Evolutionary conservation across 2,797 vertebrate species (phyloP), one percentile per base, ranked within the genome.

Genomic region (Rallus crepitans): DNA sequence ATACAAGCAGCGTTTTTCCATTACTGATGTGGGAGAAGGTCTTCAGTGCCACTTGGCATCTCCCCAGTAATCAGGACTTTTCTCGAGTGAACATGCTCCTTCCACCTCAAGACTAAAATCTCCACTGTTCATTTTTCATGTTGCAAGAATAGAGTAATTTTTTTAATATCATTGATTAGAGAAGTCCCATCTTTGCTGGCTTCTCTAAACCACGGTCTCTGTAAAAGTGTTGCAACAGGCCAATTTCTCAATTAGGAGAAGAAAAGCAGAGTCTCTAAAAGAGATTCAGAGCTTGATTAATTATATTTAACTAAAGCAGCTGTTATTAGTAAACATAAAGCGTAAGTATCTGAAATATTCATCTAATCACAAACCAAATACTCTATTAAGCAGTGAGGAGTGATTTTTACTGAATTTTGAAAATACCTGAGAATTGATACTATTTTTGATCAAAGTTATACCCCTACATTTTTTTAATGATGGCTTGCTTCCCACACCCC

Each of bases 271-370:
- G 53, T n/a, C 23, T 50, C 84, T 96, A 71, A 77, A 96, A 96
- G 77, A 76, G 63, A 84, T 85, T 97, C 92, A 70, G 60, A 53
- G 6, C 90, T 96, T 97, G 91, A 96, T 97, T 94, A 94, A 95
- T 96, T 56, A 28, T 69, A 50, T 93, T 96, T 97, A 90, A 83
- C 78, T 86, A 69, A 89, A 42, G 35, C 57, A 73, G 78, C 60
- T 90, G 37, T 89, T 95, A 65, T 66, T 70, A 12, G 81, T 56
- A 92, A 97, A 91, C 81, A 89, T 91, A 79, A 96, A 97, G 82
- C 55, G 87, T 89, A 70, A 53, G 64, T 63, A 68, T 83, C 71
- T 90, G 40, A 92, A 96, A 97, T 97, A 95, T 68, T 89, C 59
- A 57, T 48, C 73, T 95, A 48, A 60, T 94, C 86, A 90, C 75